Percentiles rank a stretch among this genome's conserved stretches.
Evolutionary conservation across 2,888 invertebrate species (phyloP).

Genomic region (Drosophila heteroneura): DNA sequence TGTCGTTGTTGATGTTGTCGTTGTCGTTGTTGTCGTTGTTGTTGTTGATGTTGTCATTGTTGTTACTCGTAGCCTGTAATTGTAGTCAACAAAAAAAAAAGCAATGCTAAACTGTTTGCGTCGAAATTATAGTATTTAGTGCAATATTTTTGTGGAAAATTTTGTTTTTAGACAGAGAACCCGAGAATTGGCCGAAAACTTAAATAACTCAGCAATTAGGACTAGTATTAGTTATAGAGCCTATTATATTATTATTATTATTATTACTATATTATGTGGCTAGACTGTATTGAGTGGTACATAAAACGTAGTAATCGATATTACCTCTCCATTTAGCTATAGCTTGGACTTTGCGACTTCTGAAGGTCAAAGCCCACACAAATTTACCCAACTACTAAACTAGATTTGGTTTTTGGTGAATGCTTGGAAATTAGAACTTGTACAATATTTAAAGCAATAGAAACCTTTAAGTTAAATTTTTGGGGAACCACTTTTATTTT

Average conservation of each 20-base stretch:
- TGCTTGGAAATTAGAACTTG: neutral
- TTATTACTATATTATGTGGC: conserved; percentile 12
- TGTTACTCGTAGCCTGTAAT: conserved; percentile 45
- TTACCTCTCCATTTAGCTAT: conserved; percentile 22
- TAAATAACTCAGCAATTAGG: conserved; percentile 36
- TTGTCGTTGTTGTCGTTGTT: conserved; percentile 33
- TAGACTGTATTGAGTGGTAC: conserved; percentile 33
- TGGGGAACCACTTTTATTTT: neutral
- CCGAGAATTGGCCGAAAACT: conserved; percentile 28
- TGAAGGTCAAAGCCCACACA: neutral
- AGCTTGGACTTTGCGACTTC: conserved; percentile 2
- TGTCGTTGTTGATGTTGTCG: conserved; percentile 29
- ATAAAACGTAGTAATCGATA: conserved; percentile 17
- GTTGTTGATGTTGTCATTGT: conserved; percentile 34
- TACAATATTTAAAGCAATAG: neutral
- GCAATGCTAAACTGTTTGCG: conserved; percentile 27
- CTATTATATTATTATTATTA: conserved; percentile 10
- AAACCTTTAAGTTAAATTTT: neutral
- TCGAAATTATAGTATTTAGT: conserved; percentile 43
- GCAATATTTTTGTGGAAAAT: conserved; percentile 60
- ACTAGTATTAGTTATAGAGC: conserved; percentile 13
- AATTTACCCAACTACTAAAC: neutral
- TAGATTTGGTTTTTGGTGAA: neutral
- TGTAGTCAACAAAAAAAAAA: conserved; percentile 32
- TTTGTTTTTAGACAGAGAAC: conserved; percentile 4